These are phyloP conservation scores for Callipepla squamata DNA, from an alignment of 2,113 vertebrate genomes.

Conservation along the genomic window DNA sequence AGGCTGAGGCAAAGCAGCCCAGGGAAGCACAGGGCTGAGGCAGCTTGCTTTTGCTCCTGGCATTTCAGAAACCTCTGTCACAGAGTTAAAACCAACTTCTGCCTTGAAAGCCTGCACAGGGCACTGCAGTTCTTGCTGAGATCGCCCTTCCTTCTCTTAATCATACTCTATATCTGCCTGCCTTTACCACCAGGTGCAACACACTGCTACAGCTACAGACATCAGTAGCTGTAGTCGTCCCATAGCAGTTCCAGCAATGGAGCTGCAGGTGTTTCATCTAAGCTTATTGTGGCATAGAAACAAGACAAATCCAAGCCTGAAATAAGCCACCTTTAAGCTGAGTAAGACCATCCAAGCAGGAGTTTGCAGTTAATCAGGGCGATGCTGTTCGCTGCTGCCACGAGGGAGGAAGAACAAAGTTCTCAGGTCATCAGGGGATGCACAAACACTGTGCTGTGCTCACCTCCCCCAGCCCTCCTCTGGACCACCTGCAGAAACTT, in stretches of 20 bases:
- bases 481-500: background rate
- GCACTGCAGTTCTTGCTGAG: accelerated
- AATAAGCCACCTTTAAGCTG: background rate
- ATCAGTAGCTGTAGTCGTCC: background rate
- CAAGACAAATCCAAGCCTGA: background rate
- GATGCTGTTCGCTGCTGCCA: background rate
- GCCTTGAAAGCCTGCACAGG: background rate
- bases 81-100: background rate
- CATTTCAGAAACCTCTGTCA: background rate
- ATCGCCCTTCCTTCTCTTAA: background rate
- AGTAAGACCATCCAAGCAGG: background rate
- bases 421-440: background rate
- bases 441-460: background rate
- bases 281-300: background rate
- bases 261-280: background rate
- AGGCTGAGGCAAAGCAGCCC: background rate
- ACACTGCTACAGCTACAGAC: accelerated
- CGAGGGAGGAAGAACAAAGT: background rate
- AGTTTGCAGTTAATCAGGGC: background rate
- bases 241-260: background rate
- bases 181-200: background rate
- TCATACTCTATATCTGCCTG: accelerated
- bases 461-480: background rate
- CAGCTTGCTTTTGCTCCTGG: background rate
- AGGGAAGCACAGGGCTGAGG: background rate